Percentiles rank a stretch among this genome's conserved stretches.
Conservation (phyloP, 2,888 invertebrate genomes). For the Ochropleura plecta region DNA sequence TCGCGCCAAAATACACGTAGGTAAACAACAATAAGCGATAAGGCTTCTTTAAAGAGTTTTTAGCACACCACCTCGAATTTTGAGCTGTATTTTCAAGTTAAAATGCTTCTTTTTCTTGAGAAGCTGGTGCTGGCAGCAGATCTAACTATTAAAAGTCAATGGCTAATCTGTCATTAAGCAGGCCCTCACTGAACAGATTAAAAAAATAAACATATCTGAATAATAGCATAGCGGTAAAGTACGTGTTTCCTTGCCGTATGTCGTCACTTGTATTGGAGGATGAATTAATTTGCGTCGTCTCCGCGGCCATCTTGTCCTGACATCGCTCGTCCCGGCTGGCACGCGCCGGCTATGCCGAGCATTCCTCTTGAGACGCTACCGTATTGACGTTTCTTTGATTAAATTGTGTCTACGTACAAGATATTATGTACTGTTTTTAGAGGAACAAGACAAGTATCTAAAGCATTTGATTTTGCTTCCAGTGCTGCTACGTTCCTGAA, state of each 20-base stretch:
- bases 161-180: background rate
- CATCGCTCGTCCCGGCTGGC: conserved; percentile 34
- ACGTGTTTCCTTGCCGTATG: conserved; percentile 32
- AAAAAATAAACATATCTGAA: background rate
- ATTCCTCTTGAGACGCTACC: conserved; percentile 42
- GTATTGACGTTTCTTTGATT: conserved; percentile 57
- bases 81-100: background rate
- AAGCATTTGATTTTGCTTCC: background rate
- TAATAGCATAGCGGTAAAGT: background rate
- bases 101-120: background rate
- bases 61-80: background rate
- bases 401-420: conserved; percentile 27
- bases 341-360: conserved; percentile 44
- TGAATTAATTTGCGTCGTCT: conserved; percentile 69
- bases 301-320: conserved; percentile 68
- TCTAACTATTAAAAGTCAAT: background rate
- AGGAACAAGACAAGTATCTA: background rate
- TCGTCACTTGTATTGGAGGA: conserved; percentile 50
- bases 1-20: background rate
- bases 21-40: background rate
- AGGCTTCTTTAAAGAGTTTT: background rate
- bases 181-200: background rate
- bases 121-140: too few relatives aligned
- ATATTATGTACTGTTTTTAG: conserved; percentile 2
- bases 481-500: background rate